A percentile compares a stretch with the other conserved stretches of the same genome.
These are phyloP conservation scores for Dendroctonus valens DNA, from an alignment of 1,140 invertebrate species.

Conservation along the genomic window DNA sequence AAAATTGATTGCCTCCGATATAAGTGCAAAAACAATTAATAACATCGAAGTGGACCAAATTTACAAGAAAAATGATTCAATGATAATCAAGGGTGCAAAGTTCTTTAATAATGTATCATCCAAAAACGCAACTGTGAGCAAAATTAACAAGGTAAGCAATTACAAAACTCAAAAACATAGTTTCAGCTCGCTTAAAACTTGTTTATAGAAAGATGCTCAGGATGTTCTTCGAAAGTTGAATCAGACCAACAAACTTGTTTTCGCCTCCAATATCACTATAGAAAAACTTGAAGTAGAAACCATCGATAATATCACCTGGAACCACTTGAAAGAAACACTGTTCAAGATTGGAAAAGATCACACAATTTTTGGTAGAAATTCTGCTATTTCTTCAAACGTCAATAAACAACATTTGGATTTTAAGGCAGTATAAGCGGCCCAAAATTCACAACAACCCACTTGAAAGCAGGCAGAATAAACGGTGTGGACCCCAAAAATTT, in stretches of 20 bases:
- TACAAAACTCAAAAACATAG: too few species aligned
- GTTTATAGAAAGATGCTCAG: too few species aligned
- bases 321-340: conserved; percentile 38
- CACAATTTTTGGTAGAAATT: conserved; percentile 32
- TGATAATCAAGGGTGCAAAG: conserved; percentile 31
- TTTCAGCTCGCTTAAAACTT: too few species aligned
- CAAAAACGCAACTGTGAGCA: conserved; percentile 2
- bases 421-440: conserved; percentile 36
- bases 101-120: conserved; percentile 25
- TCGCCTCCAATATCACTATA: conserved; percentile 32
- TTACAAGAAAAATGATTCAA: conserved; percentile 14
- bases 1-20: conserved; percentile 22
- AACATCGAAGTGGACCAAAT: conserved; percentile 28
- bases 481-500: conserved; percentile 32
- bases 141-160: conserved; percentile 25
- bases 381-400: not conserved
- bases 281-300: conserved; percentile 39
- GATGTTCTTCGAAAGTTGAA: too few species aligned
- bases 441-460: conserved; percentile 25
- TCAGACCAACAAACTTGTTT: not conserved
- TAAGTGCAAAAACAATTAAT: conserved; percentile 32
- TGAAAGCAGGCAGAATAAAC: conserved; percentile 29
- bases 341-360: conserved; percentile 38
- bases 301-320: conserved; percentile 41
- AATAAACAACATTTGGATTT: conserved; percentile 12